Base-by-base conservation (phyloP, 2,113 vertebrate genomes). In the Lamprotornis superbus region DNA sequence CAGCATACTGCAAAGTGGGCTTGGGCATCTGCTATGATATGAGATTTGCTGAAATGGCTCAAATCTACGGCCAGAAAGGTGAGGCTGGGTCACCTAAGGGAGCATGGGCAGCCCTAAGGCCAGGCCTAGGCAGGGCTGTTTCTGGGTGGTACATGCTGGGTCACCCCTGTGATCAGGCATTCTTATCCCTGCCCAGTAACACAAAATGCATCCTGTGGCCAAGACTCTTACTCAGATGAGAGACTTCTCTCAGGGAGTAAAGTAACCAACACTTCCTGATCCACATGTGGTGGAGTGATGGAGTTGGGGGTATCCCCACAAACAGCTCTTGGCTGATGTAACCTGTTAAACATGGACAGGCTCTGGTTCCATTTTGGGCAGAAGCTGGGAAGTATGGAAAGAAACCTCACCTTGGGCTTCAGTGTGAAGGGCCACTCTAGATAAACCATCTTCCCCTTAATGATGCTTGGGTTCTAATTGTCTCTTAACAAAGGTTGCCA, bases 1-100 rank as follows among this genome's bases (percentile, higher is more conserved):
- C 98, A 99, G 99, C 99, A 3, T 99, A 98, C 98, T 99, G 99
- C 97, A 99, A 98, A 97, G 98, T 99, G 75, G 99, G 99, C 28
- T 98, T 99, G 20, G 99, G 99, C 59, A 99, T 99, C 95, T 99
- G 99, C 97, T 99, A 99, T 1, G 99, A 99, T 92, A 98, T 99
- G 12, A 98, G 99, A 70, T 99, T 99, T 92, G 98, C 99, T 56
- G 99, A 99, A 94, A 98, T 99, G 35, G 99, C 99, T 28, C 99
- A 99, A 63, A 97, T 99, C 94, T 99, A 99, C 5, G 86, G 98
- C 15, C 98, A 98, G 89, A 98, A 97, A 98, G 99, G 99, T 99
- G n/a, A 98, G 98, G 85, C 25, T 42, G 70, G 52, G 25, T 61
- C 53, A 9, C 8, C 10, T 22, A 3, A 15, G 8, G 35, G 35